Evolutionary conservation across 2,113 vertebrate species (phyloP).

Genomic region (Nerophis lumbriciformis): DNA sequence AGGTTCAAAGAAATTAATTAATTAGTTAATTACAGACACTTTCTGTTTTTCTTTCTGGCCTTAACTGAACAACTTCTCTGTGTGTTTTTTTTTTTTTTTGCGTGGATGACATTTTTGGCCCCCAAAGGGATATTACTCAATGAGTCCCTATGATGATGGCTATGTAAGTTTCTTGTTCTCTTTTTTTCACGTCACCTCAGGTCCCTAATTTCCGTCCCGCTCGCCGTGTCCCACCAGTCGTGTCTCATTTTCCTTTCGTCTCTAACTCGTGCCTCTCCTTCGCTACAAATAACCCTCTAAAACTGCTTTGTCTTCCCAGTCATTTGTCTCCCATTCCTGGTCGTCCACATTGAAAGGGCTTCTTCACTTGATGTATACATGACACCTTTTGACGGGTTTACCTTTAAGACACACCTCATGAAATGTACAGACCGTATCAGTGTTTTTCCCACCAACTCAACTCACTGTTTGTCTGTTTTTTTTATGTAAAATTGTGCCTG

Average conservation of each 20-base stretch:
- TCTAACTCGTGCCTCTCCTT: conserved; percentile 27
- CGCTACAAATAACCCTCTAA: conserved; percentile 12
- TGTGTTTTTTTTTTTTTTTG: conserved; percentile 51
- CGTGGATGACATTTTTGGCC: conserved; percentile 69
- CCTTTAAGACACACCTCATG: conserved; percentile 7
- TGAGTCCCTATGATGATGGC: conserved; percentile 88
- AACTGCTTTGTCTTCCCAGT: conserved; percentile 13
- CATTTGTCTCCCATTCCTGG: conserved; percentile 18
- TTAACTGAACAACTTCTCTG: conserved; percentile 53
- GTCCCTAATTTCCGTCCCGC: conserved; percentile 42
- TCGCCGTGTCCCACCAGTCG: conserved; percentile 12
- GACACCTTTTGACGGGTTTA: conserved; percentile 24
- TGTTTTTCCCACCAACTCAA: conserved; percentile 8
- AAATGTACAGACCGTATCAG: background rate
- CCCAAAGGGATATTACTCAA: conserved; percentile 87
- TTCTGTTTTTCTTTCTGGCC: conserved; percentile 49
- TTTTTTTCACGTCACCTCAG: conserved; percentile 45
- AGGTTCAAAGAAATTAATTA: background rate
- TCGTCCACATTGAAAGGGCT: conserved; percentile 27
- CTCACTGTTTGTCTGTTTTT: background rate
- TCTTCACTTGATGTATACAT: conserved; percentile 21
- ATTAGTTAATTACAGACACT: background rate
- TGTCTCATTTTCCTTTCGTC: background rate
- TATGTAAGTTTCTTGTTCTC: conserved; percentile 85
- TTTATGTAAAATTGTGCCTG: background rate